phyloP scores from a whole-genome alignment of 2,888 invertebrate species.

The Nomada fabriciana region DNA sequence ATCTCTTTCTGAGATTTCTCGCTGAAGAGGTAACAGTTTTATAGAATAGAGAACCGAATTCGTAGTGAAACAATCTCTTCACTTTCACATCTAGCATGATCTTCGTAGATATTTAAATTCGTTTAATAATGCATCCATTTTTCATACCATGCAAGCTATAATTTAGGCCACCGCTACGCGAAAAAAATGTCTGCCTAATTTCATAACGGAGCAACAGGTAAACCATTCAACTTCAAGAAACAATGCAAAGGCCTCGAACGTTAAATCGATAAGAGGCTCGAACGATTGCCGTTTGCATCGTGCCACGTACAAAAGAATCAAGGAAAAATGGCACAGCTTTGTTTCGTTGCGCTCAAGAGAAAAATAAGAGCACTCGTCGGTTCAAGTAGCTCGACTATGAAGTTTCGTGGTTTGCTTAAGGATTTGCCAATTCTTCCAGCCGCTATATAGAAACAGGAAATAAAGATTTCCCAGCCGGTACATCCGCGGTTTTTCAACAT shows the following conservation, averaged over 20 bases:
- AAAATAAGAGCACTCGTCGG: conserved; percentile 30
- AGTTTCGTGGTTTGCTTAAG: conserved; percentile 15
- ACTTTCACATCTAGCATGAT: neutral
- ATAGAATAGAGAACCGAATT: too few relatives aligned
- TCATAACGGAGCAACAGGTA: conserved; percentile 25
- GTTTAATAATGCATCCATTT: neutral
- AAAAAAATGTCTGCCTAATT: conserved; percentile 15
- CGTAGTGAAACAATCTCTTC: too few relatives aligned
- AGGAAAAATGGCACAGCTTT: conserved; percentile 33
- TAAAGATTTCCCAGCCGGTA: conserved; percentile 1
- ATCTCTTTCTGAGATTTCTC: too few relatives aligned
- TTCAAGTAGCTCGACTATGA: conserved; percentile 17
- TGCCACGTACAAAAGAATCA: conserved; percentile 21
- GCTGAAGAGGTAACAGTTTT: too few relatives aligned
- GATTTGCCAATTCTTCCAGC: conserved; percentile 1
- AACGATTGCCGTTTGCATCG: conserved; percentile 36
- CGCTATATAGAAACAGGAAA: neutral
- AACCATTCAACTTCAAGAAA: conserved; percentile 17
- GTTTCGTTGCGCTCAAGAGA: conserved; percentile 25
- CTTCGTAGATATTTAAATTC: neutral
- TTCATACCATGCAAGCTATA: too few relatives aligned
- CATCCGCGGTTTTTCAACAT: neutral
- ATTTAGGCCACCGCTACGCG: neutral
- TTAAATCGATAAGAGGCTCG: conserved; percentile 27
- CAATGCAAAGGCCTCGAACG: conserved; percentile 8